Base-by-base conservation (phyloP, 2,888 invertebrate genomes). In the Nemotelus pantherinus region DNA sequence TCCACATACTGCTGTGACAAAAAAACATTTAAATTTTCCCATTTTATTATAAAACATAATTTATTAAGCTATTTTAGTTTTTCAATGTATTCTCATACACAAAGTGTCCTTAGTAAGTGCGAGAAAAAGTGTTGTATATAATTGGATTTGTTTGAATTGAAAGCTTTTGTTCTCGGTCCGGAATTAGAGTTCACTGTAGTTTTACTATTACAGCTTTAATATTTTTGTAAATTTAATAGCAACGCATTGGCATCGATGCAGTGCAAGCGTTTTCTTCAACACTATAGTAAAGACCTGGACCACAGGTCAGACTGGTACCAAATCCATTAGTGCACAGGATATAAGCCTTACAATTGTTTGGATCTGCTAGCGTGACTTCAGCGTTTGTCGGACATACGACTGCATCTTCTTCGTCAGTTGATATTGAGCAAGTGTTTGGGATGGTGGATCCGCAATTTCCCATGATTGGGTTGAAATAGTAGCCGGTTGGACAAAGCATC, bases 311-410 rank as follows among this genome's bases (percentile, higher is more conserved):
- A 9, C 2, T 7, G 3, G 55, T 53, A 3, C 55, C 70, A 4
- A 70, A 6, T 6, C 70, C 70, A 43, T 53, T 53, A 2, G 7
- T 43, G n/a, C 70, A 70, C 3, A 53, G 3, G 25, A 55, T 53
- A 53, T 70, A 70, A 6, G 53, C 25, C 10, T 70, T 53, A 50
- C 70, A 70, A 41, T 70, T 70, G 43, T 41, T 55, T 3, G 55
- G 55, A 55, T 70, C 55, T 2, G 53, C 41, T 9, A 70, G 2
- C 43, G 43, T 53, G 45, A 55, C 3, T 47, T 53, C 47, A 9
- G 41, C 70, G 44, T 47, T 47, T 4, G 70, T 3, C 10, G 70
- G 70, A 70, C 70, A 70, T 2, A 9, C n/a, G 9, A 43, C 4
- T 5, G 4, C 10, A 5, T 55, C 7, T 10, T 41, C 10, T 9